Conservation (phyloP, 2,797 vertebrate genomes). For the Malacoctenus gilli region DNA sequence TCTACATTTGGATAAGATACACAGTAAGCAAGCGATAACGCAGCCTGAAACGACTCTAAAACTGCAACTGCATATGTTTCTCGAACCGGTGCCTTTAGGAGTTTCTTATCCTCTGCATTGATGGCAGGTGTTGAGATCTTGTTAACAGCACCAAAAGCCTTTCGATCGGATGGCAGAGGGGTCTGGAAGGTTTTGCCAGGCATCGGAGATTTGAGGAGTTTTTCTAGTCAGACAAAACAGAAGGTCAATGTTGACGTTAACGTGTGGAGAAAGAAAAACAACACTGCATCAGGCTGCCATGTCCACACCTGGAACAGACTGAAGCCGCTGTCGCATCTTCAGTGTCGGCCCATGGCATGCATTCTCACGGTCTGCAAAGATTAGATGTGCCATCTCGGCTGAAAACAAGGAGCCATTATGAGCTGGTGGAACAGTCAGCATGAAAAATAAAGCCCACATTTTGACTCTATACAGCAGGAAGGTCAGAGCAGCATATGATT, state of each 20-base stretch:
- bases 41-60: background rate
- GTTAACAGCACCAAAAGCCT: constrained; percentile 69
- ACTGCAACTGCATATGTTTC: accelerated
- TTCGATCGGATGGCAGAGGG: constrained; percentile 60
- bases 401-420: constrained; percentile 7
- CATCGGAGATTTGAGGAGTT: constrained; percentile 49
- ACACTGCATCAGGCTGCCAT: background rate
- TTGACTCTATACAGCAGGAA: no score
- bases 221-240: constrained; percentile 46
- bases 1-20: background rate
- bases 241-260: background rate
- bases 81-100: constrained; percentile 61
- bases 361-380: constrained; percentile 68
- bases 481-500: no score
- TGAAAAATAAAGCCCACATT: no score
- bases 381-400: constrained; percentile 65
- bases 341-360: constrained; percentile 34
- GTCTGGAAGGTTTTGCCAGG: constrained; percentile 49
- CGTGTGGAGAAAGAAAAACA: background rate
- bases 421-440: background rate
- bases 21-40: accelerated
- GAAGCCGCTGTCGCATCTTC: constrained; percentile 63
- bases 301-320: constrained; percentile 70
- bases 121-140: constrained; percentile 52
- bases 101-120: constrained; percentile 55